phyloP scores from a whole-genome alignment of 2,113 vertebrate genomes.

The Gavialis gangeticus region DNA sequence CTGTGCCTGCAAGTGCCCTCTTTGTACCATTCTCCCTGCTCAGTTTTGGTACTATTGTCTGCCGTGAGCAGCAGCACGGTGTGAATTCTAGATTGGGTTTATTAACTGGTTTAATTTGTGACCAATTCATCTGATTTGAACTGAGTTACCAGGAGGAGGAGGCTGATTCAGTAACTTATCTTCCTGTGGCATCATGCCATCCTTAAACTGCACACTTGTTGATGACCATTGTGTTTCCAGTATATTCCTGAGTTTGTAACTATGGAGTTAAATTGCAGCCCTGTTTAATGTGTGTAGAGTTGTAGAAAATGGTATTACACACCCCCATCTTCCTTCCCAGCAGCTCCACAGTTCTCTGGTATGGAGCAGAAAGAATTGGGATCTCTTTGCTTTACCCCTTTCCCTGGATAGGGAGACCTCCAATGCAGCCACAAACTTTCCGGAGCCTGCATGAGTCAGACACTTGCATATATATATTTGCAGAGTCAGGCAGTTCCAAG shows the following conservation, averaged over 20 bases:
- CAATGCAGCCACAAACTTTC: slow-evolving; percentile 6
- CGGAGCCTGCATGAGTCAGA: background rate
- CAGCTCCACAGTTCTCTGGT: background rate
- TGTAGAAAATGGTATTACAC: background rate
- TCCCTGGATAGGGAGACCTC: background rate
- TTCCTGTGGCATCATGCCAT: accelerated
- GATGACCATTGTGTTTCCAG: background rate
- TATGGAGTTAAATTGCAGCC: background rate
- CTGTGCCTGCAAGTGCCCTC: too few relatives aligned
- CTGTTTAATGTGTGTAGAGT: background rate
- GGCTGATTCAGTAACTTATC: accelerated
- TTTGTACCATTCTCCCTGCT: background rate
- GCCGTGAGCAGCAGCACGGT: background rate
- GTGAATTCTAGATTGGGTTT: background rate
- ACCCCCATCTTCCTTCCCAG: background rate
- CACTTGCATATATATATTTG: background rate
- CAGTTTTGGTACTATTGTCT: background rate
- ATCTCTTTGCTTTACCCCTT: background rate
- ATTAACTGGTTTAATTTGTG: background rate
- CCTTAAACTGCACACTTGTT: background rate
- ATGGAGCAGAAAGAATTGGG: background rate
- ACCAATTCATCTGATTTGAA: background rate
- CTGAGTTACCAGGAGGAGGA: accelerated
- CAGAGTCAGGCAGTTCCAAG: background rate
- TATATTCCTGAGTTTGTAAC: background rate